Base-by-base conservation (phyloP, 2,888 invertebrate species). In the Auanema freiburgensis region DNA sequence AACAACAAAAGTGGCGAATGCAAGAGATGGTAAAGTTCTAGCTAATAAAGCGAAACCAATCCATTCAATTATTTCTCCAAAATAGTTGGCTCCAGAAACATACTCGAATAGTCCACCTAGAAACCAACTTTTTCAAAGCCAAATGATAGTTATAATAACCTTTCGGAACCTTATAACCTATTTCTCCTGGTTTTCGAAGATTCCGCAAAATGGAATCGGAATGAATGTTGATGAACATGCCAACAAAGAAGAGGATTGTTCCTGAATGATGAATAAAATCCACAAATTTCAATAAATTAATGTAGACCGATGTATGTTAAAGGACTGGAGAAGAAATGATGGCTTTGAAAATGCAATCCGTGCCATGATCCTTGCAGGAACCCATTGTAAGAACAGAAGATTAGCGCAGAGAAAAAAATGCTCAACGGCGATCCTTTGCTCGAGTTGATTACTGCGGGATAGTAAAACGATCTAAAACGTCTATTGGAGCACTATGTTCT, bases 1-100 rank as follows among this genome's bases (percentile, higher is more conserved):
- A 11, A 83, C 70, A 3, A 87, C 86, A 77, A 86, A 86, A 40
- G 86, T 53, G 6, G 85, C 84, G 79, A 87, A 87, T 0, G 86
- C 85, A 4, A 84, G 57, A 1, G 85, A 84, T 8, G 87, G 84
- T 10, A 85, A 73, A 8, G 84, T 83, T 67, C 67, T 84, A 41
- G 83, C 80, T 21, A 85, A 85, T 0, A 87, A 57, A 6, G 86
- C 86, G 79, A 84, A 87, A 0, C 88, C 88, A 67, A 78, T 79
- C 88, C 88, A 88, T 74, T 88, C 88, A 12, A 88, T 42, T 40
- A 87, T 86, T 79, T 88, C 88, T 3, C 88, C 88, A 69, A 87
- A 86, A 76, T 86, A 87, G 74, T 87, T 87, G 1, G 87, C 87
- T 18, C 86, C 85, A 2, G 87, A 86, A 2, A 87, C 84, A 69